phyloP scores from a whole-genome alignment of 2,888 invertebrate genomes.

The Pollenia angustigena region DNA sequence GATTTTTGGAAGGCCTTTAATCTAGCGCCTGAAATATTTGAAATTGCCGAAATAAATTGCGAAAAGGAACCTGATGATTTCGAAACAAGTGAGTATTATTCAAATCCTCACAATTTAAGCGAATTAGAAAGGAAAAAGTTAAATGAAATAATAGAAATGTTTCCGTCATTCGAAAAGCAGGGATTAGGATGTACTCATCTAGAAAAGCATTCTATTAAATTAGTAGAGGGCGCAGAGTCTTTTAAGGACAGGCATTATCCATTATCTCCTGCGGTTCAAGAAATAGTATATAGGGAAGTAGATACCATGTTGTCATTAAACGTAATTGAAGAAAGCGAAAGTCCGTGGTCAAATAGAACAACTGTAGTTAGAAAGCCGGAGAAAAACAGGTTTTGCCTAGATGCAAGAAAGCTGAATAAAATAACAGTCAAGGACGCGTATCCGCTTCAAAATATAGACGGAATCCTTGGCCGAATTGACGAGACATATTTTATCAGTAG shows the following conservation, averaged over 20 bases:
- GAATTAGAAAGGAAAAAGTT: neutral
- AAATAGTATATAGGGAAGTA: constrained; percentile 25
- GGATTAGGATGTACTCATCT: constrained; percentile 60
- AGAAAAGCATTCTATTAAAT: neutral
- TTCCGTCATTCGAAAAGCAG: constrained; percentile 31
- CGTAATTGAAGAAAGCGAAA: constrained; percentile 40
- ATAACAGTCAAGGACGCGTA: no score
- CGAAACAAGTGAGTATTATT: neutral
- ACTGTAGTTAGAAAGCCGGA: constrained; percentile 76
- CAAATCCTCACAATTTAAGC: neutral
- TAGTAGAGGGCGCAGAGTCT: neutral
- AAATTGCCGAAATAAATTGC: neutral
- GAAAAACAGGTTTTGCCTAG: constrained; percentile 52
- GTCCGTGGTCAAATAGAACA: constrained; percentile 77
- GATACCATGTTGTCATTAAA: no score
- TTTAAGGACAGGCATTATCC: constrained; percentile 71
- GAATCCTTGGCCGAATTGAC: no score
- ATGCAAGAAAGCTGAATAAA: no score
- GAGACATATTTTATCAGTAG: constrained; percentile 31
- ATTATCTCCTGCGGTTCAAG: constrained; percentile 67
- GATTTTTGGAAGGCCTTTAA: constrained; percentile 41
- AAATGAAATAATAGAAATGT: neutral
- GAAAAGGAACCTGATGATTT: constrained; percentile 9
- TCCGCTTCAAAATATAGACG: no score
- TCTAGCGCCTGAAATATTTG: constrained; percentile 24